phyloP scores from a whole-genome alignment of 2,113 vertebrate genomes.

The Muntiacus muntjak region DNA sequence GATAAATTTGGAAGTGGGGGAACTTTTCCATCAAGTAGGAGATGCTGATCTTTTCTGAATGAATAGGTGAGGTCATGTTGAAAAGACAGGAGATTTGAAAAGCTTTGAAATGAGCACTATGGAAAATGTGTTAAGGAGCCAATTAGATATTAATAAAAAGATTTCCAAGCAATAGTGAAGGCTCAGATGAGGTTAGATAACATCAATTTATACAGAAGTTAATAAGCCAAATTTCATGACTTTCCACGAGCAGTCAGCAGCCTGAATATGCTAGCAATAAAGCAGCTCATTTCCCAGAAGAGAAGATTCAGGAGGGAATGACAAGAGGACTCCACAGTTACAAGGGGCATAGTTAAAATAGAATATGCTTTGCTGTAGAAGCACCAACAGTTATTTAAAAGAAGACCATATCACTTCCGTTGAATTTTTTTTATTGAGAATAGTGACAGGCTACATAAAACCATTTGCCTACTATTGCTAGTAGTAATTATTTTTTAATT shows the following conservation, averaged over 20 bases:
- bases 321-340: neutral
- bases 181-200: conserved; percentile 24
- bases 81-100: neutral
- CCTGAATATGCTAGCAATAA: neutral
- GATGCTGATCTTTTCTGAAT: neutral
- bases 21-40: neutral
- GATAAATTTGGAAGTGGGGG: neutral
- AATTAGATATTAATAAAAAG: conserved; percentile 55
- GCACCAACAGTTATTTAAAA: neutral
- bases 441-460: neutral
- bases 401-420: neutral
- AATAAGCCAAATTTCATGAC: conserved; percentile 51
- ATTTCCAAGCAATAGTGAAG: conserved; percentile 29
- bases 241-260: conserved; percentile 7
- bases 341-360: neutral
- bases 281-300: conserved; percentile 18
- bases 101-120: conserved; percentile 22
- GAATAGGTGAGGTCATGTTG: neutral
- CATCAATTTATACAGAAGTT: conserved; percentile 49
- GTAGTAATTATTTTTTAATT: neutral
- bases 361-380: neutral
- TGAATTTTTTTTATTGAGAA: neutral
- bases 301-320: neutral
- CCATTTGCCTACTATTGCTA: neutral
- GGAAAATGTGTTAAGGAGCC: conserved; percentile 38